Conservation (phyloP, 2,797 vertebrate species). For the Semaprochilodus insignis region DNA sequence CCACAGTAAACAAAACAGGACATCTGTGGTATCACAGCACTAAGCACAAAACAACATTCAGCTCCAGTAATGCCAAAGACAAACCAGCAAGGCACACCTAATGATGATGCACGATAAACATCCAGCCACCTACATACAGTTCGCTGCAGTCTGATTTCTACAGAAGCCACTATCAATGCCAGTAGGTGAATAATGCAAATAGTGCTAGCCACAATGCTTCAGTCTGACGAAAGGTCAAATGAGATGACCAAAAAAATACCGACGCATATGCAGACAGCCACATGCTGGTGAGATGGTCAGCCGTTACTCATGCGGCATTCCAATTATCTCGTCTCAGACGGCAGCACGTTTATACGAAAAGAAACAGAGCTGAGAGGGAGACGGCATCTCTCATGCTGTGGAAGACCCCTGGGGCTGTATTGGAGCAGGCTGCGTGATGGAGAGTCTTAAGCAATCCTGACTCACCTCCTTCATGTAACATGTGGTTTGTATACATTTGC, state of each 20-base stretch:
- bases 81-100: slow-evolving; percentile 16
- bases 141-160: slow-evolving; percentile 34
- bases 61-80: neutral
- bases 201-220: neutral
- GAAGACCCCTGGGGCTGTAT: slow-evolving; percentile 1
- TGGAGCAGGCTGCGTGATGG: slow-evolving; percentile 1
- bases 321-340: slow-evolving; percentile 28
- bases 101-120: slow-evolving; percentile 22
- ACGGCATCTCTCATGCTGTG: slow-evolving; percentile 28
- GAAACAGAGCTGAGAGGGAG: neutral
- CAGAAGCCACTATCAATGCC: slow-evolving; percentile 19
- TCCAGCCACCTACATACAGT: slow-evolving; percentile 5
- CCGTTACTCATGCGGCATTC: slow-evolving; percentile 30
- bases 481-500: slow-evolving; percentile 44
- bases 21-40: neutral
- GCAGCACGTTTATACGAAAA: neutral
- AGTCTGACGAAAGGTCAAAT: slow-evolving; percentile 27
- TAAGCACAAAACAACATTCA: slow-evolving; percentile 34
- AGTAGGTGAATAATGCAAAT: slow-evolving; percentile 25
- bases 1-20: slow-evolving; percentile 33
- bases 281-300: slow-evolving; percentile 11
- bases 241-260: neutral
- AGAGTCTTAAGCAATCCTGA: slow-evolving; percentile 31
- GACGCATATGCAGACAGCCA: neutral
- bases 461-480: slow-evolving; percentile 24